A percentile compares a stretch with the other conserved stretches of the same genome.
These are phyloP conservation scores for Orientallactaga bullata DNA, from an alignment of 2,113 vertebrate species.

Conservation along the genomic window DNA sequence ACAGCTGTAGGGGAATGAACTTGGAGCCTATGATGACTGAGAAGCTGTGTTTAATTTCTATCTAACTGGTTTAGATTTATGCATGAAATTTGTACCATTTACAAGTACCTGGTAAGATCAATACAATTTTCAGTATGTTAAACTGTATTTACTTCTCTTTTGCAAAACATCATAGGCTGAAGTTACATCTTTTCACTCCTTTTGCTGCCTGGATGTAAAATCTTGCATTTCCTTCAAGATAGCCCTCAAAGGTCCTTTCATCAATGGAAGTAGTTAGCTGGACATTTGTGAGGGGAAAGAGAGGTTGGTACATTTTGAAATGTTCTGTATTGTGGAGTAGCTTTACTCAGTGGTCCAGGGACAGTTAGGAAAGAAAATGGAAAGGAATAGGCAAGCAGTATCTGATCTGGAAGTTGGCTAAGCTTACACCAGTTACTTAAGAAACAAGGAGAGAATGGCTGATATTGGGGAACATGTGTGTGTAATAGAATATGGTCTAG, in stretches of 20 bases:
- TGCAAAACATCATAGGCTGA: background rate
- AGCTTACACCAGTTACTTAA: background rate
- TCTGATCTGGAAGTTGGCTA: background rate
- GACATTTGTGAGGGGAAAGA: background rate
- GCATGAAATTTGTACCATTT: background rate
- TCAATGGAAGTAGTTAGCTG: background rate
- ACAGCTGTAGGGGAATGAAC: background rate
- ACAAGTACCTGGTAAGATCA: background rate
- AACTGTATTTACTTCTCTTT: background rate
- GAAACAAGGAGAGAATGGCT: background rate
- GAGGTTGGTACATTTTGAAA: background rate
- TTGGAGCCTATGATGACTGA: background rate
- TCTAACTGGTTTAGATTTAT: background rate
- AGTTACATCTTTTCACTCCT: background rate
- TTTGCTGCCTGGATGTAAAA: background rate
- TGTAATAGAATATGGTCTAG: background rate
- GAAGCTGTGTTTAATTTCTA: background rate
- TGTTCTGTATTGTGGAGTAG: background rate
- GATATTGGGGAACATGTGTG: background rate
- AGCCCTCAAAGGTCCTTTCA: background rate
- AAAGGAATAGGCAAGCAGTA: background rate
- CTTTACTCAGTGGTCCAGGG: background rate
- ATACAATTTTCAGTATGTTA: background rate
- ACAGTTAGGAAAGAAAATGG: background rate
- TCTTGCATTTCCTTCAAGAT: background rate